Conservation (phyloP, 2,113 vertebrate species). For the Xiphophorus maculatus region DNA sequence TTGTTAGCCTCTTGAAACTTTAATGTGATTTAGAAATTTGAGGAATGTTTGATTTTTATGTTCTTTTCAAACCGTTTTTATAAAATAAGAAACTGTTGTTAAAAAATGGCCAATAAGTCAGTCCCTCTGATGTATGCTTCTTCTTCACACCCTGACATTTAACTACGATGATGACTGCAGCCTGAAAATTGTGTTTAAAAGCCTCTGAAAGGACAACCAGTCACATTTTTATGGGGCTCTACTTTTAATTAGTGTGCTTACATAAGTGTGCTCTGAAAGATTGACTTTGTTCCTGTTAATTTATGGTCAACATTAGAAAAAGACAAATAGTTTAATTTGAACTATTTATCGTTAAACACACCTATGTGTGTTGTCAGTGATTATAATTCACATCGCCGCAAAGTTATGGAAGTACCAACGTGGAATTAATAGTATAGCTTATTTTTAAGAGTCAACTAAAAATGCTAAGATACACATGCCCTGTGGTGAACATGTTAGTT, state of each 20-base stretch:
- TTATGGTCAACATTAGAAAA: neutral
- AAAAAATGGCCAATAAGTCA: neutral
- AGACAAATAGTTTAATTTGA: neutral
- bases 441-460: conserved; percentile 4
- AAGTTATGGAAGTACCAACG: neutral
- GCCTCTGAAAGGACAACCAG: conserved; percentile 7
- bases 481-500: conserved; percentile 1
- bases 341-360: neutral
- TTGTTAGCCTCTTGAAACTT: neutral
- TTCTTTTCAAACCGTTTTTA: no score
- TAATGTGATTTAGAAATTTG: neutral
- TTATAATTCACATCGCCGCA: neutral
- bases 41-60: no score
- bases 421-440: neutral
- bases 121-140: neutral
- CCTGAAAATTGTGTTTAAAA: conserved; percentile 1
- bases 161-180: conserved; percentile 2
- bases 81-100: no score
- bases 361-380: neutral
- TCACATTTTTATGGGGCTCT: neutral
- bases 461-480: conserved; percentile 10
- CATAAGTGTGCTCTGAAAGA: neutral
- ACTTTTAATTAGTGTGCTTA: conserved; percentile 24
- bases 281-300: neutral
- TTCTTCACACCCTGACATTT: conserved; percentile 13